Conservation (phyloP, 1,140 invertebrate species). For the Spodoptera frugiperda region DNA sequence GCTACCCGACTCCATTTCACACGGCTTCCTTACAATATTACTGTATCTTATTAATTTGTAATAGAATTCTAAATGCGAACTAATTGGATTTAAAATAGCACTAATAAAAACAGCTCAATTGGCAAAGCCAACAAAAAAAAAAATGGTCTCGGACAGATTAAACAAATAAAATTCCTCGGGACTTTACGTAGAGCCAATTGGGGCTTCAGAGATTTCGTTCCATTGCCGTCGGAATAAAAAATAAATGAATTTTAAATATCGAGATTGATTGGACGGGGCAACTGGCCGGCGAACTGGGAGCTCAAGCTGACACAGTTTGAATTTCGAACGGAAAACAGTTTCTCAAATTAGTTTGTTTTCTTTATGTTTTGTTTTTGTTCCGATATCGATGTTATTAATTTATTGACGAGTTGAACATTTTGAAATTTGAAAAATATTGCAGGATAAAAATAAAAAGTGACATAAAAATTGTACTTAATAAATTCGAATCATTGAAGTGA, state of each 20-base stretch:
- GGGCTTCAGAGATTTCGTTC: conserved; percentile 20
- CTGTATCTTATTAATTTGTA: too few relatives aligned
- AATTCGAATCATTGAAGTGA: background rate
- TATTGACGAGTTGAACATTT: too few relatives aligned
- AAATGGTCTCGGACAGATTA: conserved; percentile 2
- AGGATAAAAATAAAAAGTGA: too few relatives aligned
- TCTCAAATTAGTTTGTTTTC: conserved; percentile 11
- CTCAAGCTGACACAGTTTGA: conserved; percentile 2
- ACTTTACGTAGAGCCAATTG: conserved; percentile 19
- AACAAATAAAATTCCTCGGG: conserved; percentile 7
- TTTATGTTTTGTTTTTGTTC: conserved; percentile 5
- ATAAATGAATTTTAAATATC: conserved; percentile 32
- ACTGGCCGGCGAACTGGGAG: background rate
- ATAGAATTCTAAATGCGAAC: background rate
- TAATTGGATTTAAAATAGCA: background rate
- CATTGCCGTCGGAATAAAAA: conserved; percentile 19
- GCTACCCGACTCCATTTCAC: background rate
- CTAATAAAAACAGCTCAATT: conserved; percentile 1
- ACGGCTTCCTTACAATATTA: background rate
- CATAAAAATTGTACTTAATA: too few relatives aligned
- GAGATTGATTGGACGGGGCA: conserved; percentile 28
- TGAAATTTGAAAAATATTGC: too few relatives aligned
- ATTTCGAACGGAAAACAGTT: conserved; percentile 8
- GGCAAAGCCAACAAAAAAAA: conserved; percentile 5
- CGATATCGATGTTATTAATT: background rate